Evolutionary conservation across 1,140 invertebrate species (phyloP), one percentile per base, ranked within the genome.

Genomic region (Drosophila willistoni): DNA sequence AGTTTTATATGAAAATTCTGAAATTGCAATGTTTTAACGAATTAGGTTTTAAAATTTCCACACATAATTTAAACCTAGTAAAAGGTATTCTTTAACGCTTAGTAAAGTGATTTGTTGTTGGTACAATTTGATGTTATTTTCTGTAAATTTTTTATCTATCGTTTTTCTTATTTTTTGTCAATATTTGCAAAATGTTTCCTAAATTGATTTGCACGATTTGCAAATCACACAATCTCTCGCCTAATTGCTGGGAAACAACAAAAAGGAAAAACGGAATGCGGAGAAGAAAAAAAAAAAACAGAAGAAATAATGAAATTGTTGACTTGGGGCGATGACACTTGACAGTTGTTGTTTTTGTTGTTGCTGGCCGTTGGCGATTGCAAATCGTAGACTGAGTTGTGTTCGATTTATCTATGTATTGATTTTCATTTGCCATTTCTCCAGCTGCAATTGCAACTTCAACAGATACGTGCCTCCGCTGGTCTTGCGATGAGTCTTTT

Each of bases 211-310:
- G 80, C 80, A 79, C 80, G 76, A 67, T 69, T 76, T 72, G 82
- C 83, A 76, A 85, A 72, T 82, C 83, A 66, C 63, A 82, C 62
- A n/a, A 51, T 22, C 17, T 51, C 44, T 71, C 73, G 69, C 71
- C 73, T 84, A 84, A 84, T 85, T 85, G 81, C 81, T 85, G 73
- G 77, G 81, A 85, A 85, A 81, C 68, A 80, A 69, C 77, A 44
- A 54, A 41, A 36, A 47, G 39, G 22, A 56, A 51, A 41, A 25
- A 17, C 33, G 44, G 19, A 62, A 25, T 25, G 22, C 22, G 22
- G 22, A 25, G 22, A 44, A 61, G 19, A 55, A 68, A 51, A 64
- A 57, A 79, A 73, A 83, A 81, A 83, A 84, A 63, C 55, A 57
- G 67, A 68, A 59, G 68, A 68, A 79, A 79, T 79, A 75, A 79